phyloP scores from a whole-genome alignment of 2,888 invertebrate species.

The Sepioteuthis lessoniana region DNA sequence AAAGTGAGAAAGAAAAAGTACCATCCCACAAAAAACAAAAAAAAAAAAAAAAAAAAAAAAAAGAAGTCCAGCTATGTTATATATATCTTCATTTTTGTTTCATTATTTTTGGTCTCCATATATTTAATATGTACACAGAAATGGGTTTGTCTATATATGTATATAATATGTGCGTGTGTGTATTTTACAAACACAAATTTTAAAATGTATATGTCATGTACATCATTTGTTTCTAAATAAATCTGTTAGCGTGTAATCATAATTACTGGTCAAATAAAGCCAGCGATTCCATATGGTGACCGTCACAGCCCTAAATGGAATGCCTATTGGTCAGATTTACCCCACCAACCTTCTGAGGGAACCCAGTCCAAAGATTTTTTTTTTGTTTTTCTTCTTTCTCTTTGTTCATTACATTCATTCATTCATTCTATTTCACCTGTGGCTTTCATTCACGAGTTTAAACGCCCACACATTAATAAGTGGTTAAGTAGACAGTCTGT shows the following conservation, averaged over 20 bases:
- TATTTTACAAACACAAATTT: not conserved
- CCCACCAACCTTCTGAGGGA: not conserved
- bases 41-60: too few species aligned
- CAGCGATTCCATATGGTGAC: not conserved
- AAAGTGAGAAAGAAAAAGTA: too few species aligned
- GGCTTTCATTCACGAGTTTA: too few species aligned
- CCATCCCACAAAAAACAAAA: too few species aligned
- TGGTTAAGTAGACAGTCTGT: conserved; percentile 37
- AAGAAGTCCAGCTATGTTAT: too few species aligned
- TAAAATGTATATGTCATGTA: too few species aligned
- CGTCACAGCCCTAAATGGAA: conserved; percentile 9
- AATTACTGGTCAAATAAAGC: not conserved
- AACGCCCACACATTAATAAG: not conserved
- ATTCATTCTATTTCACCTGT: not conserved
- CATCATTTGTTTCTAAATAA: not conserved
- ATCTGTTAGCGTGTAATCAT: not conserved
- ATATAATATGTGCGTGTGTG: not conserved
- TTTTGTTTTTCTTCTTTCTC: too few species aligned
- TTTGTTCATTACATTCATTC: not conserved
- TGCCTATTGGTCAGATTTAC: not conserved
- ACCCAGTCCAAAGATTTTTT: not conserved
- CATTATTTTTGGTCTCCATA: too few species aligned
- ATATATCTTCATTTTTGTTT: too few species aligned
- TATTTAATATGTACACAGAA: too few species aligned
- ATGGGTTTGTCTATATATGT: not conserved